Base-by-base conservation (phyloP, 64 coral and sea anemone genomes). In the Astreopora myriophthalma region DNA sequence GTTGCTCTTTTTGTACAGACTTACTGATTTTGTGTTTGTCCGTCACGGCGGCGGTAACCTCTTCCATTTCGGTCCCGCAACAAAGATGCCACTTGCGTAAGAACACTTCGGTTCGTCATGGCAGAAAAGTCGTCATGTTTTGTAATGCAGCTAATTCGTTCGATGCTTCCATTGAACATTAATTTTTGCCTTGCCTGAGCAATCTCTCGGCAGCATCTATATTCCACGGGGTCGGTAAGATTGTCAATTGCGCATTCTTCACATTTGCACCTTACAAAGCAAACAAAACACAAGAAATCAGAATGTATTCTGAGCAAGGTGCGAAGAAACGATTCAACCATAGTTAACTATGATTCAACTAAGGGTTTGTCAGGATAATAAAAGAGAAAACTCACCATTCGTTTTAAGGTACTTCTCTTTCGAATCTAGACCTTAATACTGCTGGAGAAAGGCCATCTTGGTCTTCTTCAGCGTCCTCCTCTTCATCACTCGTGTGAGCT, bases 211-310 rank as follows among this genome's bases (percentile, higher is more conserved):
- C 69, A 72, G 69, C 33, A 72, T 72, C 69, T 64, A 64, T 64
- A 64, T 64, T 64, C n/a, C n/a, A 64, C 20, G 60, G 60, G 20
- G 23, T 64, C 23, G 2, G 69, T 72, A 72, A 72, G 69, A 72
- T 72, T 35, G 11, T 72, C 69, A 34, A 72, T 2, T 72, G 28
- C 5, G 69, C 69, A 72, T 72, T 72, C 69, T 72, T 8, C 31
- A 36, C 69, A 72, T 37, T 72, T 37, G 69, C 69, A 72, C 69
- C 69, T 72, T 72, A 72, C 33, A 72, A 72, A 34, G 5, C 69
- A 72, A 72, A 69, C 66, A 72, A 35, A 72, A 28, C 13, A 0
- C 14, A 72, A 72, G 69, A 35, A 72, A 34, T 33, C 66, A 69
- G 66, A 69, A 20, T 72, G 9, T 72, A 72, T 30, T 72, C 33